Percentiles rank a stretch among this genome's conserved stretches.
Conservation (phyloP, 1,140 invertebrate genomes). For the Drosophila persimilis region DNA sequence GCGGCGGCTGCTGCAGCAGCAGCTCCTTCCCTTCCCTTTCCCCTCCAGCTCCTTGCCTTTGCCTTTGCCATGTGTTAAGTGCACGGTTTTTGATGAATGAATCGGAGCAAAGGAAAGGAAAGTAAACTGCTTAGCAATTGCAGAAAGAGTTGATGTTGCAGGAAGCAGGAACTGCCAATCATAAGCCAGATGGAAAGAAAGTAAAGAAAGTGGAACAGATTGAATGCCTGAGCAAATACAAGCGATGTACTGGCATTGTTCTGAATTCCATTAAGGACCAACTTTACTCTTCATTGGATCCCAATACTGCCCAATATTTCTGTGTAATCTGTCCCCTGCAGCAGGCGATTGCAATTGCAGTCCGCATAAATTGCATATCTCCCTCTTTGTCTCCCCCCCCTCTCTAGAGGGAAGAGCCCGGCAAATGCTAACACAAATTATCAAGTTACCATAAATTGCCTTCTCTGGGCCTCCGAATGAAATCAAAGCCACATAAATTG, state of each 20-base stretch:
- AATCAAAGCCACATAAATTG: conserved; percentile 80
- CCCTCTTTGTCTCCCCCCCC: not conserved
- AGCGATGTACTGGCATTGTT: not conserved
- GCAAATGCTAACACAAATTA: conserved; percentile 59
- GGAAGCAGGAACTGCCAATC: conserved; percentile 28
- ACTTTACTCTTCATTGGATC: not conserved
- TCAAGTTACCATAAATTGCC: conserved; percentile 71
- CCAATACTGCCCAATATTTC: not conserved
- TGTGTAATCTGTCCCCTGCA: not conserved
- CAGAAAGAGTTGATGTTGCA: conserved; percentile 17
- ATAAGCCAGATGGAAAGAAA: not conserved
- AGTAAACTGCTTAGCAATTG: conserved; percentile 53
- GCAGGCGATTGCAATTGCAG: conserved; percentile 19
- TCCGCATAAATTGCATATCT: conserved; percentile 33
- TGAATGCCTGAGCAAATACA: conserved; percentile 1
- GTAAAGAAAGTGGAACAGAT: not conserved
- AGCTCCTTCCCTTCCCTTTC: no score
- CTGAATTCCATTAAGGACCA: not conserved
- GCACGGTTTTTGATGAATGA: conserved; percentile 63
- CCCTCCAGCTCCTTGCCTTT: conserved; percentile 8
- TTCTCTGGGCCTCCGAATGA: conserved; percentile 51
- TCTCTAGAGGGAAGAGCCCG: not conserved
- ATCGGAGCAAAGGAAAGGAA: not conserved
- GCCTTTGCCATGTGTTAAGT: conserved; percentile 67
- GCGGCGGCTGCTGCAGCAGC: conserved; percentile 5